Percentiles rank a stretch among this genome's conserved stretches.
phyloP scores from a whole-genome alignment of 2,113 vertebrate genomes.

The cattle (Bos taurus) region DNA sequence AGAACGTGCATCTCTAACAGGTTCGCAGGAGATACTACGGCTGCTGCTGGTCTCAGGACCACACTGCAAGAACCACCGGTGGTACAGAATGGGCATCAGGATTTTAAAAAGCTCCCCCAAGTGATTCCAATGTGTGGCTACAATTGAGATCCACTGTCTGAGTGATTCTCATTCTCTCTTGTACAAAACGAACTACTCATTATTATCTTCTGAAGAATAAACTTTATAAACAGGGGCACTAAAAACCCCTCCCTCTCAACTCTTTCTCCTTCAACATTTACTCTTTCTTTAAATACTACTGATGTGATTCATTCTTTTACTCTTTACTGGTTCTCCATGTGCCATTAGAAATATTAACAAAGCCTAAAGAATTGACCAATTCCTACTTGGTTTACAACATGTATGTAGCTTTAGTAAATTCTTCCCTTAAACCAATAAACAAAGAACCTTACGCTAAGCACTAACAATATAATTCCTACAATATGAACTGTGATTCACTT shows the following conservation, averaged over 20 bases:
- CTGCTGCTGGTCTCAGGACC: not conserved
- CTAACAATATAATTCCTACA: not conserved
- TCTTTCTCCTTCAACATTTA: constrained; percentile 26
- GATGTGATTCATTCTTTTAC: not conserved
- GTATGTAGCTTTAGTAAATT: not conserved
- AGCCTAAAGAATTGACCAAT: not conserved
- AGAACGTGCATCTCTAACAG: not conserved
- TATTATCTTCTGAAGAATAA: constrained; percentile 9
- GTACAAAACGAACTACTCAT: not conserved
- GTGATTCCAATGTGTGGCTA: not conserved
- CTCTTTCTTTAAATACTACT: constrained; percentile 25
- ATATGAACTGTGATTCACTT: not conserved
- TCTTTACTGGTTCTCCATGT: not conserved
- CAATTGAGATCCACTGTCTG: not conserved
- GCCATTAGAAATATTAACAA: not conserved
- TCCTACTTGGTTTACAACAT: not conserved
- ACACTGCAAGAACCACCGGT: constrained; percentile 15
- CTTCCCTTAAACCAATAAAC: not conserved
- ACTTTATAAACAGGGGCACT: constrained; percentile 17
- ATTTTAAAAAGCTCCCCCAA: not conserved
- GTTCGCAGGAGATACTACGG: not conserved
- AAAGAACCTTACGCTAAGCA: not conserved
- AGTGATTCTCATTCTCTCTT: not conserved
- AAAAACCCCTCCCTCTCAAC: not conserved
- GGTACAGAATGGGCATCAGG: not conserved